Conservation (phyloP, 2,888 invertebrate genomes). For the Chrysotoxum bicinctum region DNA sequence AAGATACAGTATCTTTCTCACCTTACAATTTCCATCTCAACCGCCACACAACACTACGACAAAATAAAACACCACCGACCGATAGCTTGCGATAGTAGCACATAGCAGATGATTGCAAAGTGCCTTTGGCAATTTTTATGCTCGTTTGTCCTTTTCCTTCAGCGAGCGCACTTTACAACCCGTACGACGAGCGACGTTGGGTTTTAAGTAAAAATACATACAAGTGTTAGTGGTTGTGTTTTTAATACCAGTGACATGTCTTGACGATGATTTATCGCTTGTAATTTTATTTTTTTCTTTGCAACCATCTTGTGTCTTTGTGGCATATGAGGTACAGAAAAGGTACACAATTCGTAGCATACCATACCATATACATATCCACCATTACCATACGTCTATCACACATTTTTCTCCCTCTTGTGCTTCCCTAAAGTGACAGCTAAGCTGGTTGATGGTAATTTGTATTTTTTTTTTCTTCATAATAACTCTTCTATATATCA, state of each 20-base stretch:
- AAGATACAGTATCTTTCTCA: slow-evolving; percentile 59
- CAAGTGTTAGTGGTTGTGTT: slow-evolving; percentile 42
- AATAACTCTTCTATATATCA: slow-evolving; percentile 14
- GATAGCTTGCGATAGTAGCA: slow-evolving; percentile 26
- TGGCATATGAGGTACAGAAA: slow-evolving; percentile 48
- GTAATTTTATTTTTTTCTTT: slow-evolving; percentile 50
- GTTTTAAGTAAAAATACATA: neutral
- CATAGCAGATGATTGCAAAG: slow-evolving; percentile 55
- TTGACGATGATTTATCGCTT: slow-evolving; percentile 70
- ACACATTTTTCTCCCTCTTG: slow-evolving; percentile 31
- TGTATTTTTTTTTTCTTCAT: slow-evolving; percentile 38
- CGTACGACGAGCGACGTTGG: neutral
- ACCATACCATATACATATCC: neutral
- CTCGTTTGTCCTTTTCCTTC: slow-evolving; percentile 61
- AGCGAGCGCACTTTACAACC: slow-evolving; percentile 3
- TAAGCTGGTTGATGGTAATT: slow-evolving; percentile 60
- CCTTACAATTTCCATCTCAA: slow-evolving; percentile 48
- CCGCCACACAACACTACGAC: neutral
- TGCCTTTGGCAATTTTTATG: slow-evolving; percentile 65
- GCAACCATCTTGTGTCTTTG: slow-evolving; percentile 40
- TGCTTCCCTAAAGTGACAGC: slow-evolving; percentile 51
- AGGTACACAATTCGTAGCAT: neutral
- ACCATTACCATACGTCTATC: slow-evolving; percentile 31
- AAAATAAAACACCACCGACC: neutral
- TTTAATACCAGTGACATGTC: slow-evolving; percentile 69